Evolutionary conservation across 1,140 invertebrate species (phyloP).

Genomic region (Drosophila pallidifrons): DNA sequence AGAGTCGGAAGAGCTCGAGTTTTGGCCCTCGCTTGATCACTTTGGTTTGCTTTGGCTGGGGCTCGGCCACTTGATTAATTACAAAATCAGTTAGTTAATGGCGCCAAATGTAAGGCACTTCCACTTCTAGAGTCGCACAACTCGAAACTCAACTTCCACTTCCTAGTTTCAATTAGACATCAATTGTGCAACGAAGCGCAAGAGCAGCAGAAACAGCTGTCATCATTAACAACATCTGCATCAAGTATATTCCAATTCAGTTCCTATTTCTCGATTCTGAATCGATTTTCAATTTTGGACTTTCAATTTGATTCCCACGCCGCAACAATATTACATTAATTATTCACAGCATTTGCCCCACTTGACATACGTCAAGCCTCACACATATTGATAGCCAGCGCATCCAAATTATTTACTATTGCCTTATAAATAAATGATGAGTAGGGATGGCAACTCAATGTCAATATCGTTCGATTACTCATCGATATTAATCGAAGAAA

Average conservation of each 20-base stretch:
- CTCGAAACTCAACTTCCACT: slow-evolving; percentile 39
- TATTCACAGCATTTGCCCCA: slow-evolving; percentile 23
- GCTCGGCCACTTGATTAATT: slow-evolving; percentile 62
- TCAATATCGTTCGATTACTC: no score
- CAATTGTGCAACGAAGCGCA: slow-evolving; percentile 71
- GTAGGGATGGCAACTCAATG: no score
- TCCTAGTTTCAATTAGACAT: slow-evolving; percentile 71
- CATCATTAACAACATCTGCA: slow-evolving; percentile 38
- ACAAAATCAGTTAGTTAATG: slow-evolving; percentile 61
- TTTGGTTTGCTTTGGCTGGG: slow-evolving; percentile 46
- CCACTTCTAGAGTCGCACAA: slow-evolving; percentile 11
- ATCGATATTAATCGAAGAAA: no score
- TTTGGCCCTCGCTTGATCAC: slow-evolving; percentile 33
- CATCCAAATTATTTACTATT: slow-evolving; percentile 23
- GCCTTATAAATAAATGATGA: slow-evolving; percentile 33
- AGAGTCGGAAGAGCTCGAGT: slow-evolving; percentile 48
- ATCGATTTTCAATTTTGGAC: background rate
- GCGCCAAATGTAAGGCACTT: slow-evolving; percentile 66
- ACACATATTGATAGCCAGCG: slow-evolving; percentile 12
- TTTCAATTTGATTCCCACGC: slow-evolving; percentile 61
- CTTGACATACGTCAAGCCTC: slow-evolving; percentile 25
- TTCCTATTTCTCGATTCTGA: slow-evolving; percentile 1
- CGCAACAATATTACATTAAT: slow-evolving; percentile 24
- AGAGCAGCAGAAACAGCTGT: slow-evolving; percentile 15
- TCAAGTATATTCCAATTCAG: slow-evolving; percentile 5